Percentiles rank a stretch among this genome's conserved stretches.
Evolutionary conservation across 2,888 invertebrate genomes (phyloP).

Genomic region (Lepidochitona cinerea): DNA sequence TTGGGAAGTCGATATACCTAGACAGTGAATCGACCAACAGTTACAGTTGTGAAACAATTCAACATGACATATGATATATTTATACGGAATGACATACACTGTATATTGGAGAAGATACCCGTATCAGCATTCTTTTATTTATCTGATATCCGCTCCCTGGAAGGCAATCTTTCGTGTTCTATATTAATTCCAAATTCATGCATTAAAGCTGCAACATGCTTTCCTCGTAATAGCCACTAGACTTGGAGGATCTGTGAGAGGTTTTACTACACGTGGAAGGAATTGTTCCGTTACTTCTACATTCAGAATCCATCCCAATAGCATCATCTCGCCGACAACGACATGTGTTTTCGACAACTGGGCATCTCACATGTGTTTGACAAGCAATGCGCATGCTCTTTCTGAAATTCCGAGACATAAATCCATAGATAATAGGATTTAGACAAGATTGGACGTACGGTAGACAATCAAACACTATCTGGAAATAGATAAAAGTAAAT

Average conservation of each 20-base stretch:
- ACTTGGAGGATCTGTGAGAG: background rate
- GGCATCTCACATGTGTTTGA: background rate
- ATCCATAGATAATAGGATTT: constrained; percentile 56
- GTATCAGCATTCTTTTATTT: too few relatives aligned
- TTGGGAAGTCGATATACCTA: too few relatives aligned
- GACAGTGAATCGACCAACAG: too few relatives aligned
- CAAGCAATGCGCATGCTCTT: background rate
- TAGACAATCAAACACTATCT: constrained; percentile 51
- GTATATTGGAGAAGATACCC: too few relatives aligned
- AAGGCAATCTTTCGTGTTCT: too few relatives aligned
- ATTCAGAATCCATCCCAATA: background rate
- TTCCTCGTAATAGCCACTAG: background rate
- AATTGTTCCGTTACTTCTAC: background rate
- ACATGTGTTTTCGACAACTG: background rate
- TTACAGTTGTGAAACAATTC: too few relatives aligned
- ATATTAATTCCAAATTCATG: too few relatives aligned
- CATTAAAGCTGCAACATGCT: background rate
- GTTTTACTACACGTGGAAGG: background rate
- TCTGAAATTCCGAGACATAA: constrained; percentile 55
- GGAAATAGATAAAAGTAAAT: constrained; percentile 21
- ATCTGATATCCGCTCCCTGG: too few relatives aligned
- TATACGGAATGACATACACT: too few relatives aligned
- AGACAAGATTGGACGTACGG: constrained; percentile 59
- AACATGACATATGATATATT: too few relatives aligned
- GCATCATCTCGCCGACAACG: background rate